Base-by-base conservation (phyloP, 2,888 invertebrate species). In the Drosophila helvetica region DNA sequence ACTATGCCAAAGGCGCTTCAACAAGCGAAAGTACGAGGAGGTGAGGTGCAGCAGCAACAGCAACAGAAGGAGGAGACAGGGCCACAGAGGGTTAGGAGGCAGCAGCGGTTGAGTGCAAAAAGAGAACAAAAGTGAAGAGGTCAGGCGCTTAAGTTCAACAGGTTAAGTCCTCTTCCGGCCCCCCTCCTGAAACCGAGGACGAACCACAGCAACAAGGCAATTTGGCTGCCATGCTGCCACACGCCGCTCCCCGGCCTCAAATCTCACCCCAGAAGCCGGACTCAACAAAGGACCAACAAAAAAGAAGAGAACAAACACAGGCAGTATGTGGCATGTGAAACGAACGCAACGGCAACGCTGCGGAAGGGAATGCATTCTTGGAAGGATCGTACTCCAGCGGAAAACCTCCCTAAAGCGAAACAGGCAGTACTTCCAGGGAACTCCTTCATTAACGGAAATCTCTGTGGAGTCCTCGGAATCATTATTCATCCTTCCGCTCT, bases 1-100 rank as follows among this genome's bases (percentile, higher is more conserved):
- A 83, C 88, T 88, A 75, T 88, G 83, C 86, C 83, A 88, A 74
- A 72, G 86, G 87, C 76, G 75, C 77, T 82, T 76, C 67, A 78
- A 46, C 12, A 19, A 27, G 60, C 27, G n/a, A 2, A 15, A 45
- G 48, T 38, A 12, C 7, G 7, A 22, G 33, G 17, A 10, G 30
- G n/a, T 5, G 17, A 10, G 30, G n/a, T 5, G 38, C 38, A 38
- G 6, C 15, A 33, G 33, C 33, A 33, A 9, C 2, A 27, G 27
- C 27, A 27, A n/a, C n/a, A n/a, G 27, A 27, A 10, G 33, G 33
- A 10, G 22, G 22, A n/a, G 22, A 22, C 22, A 27, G 27, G 27
- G 8, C 27, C 27, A 27, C 25, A 1, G 6, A 6, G 15, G 15
- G 38, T 0, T 2, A n/a, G 7, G 15, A 7, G 38, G 6, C n/a